Percentiles rank a stretch among this genome's conserved stretches.
Evolutionary conservation across 1,140 invertebrate genomes (phyloP).

Genomic region (Macrobrachium rosenbergii): DNA sequence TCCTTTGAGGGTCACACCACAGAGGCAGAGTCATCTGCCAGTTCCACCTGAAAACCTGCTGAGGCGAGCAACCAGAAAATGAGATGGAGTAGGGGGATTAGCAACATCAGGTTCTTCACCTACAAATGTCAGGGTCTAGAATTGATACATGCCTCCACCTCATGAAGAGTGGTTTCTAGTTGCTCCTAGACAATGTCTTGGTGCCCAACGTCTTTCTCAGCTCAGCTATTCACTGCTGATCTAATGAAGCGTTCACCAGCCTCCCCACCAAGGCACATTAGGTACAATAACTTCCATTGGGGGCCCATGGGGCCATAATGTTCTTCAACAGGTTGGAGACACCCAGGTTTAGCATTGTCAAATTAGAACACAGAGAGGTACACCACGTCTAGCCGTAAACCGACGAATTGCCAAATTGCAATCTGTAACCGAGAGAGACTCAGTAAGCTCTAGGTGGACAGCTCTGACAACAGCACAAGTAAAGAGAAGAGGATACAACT

Average conservation of each 20-base stretch:
- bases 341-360: no score
- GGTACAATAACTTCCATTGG: not conserved
- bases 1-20: no score
- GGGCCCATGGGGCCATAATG: not conserved
- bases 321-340: no score
- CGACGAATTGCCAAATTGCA: no score
- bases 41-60: not conserved
- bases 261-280: not conserved
- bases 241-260: not conserved
- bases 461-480: no score
- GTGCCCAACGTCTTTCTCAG: not conserved
- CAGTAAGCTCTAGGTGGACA: no score
- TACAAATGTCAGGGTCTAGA: not conserved
- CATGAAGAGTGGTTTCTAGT: not conserved
- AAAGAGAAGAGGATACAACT: no score
- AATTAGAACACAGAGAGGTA: not conserved
- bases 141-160: not conserved
- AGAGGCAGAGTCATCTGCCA: no score
- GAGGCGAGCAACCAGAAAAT: not conserved
- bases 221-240: not conserved
- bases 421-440: no score
- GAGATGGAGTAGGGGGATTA: not conserved
- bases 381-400: not conserved
- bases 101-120: not conserved
- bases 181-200: not conserved